phyloP scores from a whole-genome alignment of 2,797 vertebrate species.

The Xiphophorus birchmanni region DNA sequence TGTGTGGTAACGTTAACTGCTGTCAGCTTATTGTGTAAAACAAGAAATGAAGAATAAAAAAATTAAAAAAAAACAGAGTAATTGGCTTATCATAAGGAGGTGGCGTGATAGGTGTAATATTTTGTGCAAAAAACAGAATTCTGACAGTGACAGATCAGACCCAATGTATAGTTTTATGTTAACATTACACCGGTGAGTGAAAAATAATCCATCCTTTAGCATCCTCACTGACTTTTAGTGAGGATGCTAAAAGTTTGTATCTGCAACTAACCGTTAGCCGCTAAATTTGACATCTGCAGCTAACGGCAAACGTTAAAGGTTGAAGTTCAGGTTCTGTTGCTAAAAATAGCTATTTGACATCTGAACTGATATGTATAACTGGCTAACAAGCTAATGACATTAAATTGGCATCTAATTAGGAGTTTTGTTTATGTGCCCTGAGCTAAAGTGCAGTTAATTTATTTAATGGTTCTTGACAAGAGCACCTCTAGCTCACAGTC shows the following conservation, averaged over 20 bases:
- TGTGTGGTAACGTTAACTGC: not conserved
- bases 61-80: not conserved
- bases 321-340: not conserved
- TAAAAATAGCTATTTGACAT: not conserved
- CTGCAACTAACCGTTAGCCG: not conserved
- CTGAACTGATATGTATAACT: not conserved
- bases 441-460: not conserved
- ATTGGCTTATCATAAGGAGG: not conserved
- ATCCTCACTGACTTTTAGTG: too few species aligned
- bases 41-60: not conserved
- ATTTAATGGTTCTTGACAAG: not conserved
- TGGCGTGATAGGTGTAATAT: not conserved
- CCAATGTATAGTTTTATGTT: not conserved
- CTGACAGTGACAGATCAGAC: not conserved
- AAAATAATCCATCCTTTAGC: conserved; percentile 1
- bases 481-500: not conserved
- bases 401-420: not conserved
- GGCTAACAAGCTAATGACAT: not conserved
- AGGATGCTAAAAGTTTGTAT: not conserved
- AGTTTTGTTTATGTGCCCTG: not conserved
- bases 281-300: not conserved
- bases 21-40: conserved; percentile 6
- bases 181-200: not conserved
- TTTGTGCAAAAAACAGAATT: not conserved
- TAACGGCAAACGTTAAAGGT: not conserved